Base-by-base conservation (phyloP, 2,113 vertebrate genomes). In the Nerophis ophidion region DNA sequence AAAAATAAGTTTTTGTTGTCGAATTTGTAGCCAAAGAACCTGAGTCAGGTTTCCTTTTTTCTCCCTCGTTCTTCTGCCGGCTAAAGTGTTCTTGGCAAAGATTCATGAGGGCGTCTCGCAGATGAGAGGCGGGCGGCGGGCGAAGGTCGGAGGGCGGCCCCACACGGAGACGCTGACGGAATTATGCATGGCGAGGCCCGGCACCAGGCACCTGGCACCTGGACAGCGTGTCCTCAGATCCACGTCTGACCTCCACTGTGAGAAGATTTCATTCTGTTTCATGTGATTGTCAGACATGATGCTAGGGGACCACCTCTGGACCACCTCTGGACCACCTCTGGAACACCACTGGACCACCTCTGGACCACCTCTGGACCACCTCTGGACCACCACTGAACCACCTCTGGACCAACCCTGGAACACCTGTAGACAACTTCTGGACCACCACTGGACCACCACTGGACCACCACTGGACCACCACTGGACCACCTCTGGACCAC, bases 21-120 rank as follows among this genome's bases (percentile, higher is more conserved):
- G n/a, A n/a, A n/a, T n/a, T n/a, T n/a, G n/a, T n/a, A n/a, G n/a
- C 73, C 77, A 81, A 75, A 69, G 13, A 56, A 55, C 70, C 42
- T n/a, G 57, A 9, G 58, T 52, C 34, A 26, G 26, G 68, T 40
- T 57, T 54, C 26, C 26, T 47, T 48, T 36, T 15, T n/a, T n/a
- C n/a, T n/a, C n/a, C n/a, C n/a, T n/a, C n/a, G n/a, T n/a, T 15
- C n/a, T 6, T 53, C 3, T 16, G 8, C 8, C 5, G 4, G 10
- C 50, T 66, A 42, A 75, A 79, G 53, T n/a, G 54, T 44, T 57
- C 49, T 53, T 77, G 77, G 71, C 67, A 70, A 60, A 62, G 40
- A 60, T 70, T 77, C 64, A 60, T 76, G 61, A 69, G 79, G 62
- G 17, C n/a, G 9, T 45, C 68, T 75, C 77, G 8, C 50, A 66